A percentile compares a stretch with the other conserved stretches of the same genome.
phyloP scores from a whole-genome alignment of 2,113 vertebrate genomes.

The Siniperca knerii region DNA sequence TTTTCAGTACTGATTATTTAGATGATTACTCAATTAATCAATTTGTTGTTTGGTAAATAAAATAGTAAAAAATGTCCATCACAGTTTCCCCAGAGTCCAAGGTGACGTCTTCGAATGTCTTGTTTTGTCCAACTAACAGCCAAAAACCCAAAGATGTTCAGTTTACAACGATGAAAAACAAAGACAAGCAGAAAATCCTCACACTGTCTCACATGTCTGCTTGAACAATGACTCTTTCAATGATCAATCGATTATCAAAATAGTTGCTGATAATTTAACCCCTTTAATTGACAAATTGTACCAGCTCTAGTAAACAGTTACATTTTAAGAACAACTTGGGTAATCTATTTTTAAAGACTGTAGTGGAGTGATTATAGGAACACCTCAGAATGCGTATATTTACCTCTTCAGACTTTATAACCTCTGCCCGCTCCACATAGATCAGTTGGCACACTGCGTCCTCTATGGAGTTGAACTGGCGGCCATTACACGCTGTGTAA shows the following conservation, averaged over 20 bases:
- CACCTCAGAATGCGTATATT: background rate
- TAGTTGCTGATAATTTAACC: no score
- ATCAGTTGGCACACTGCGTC: conserved; percentile 97
- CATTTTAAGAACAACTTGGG: background rate
- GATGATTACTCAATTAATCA: background rate
- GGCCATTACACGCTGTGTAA: conserved; percentile 93
- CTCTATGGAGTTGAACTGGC: conserved; percentile 98
- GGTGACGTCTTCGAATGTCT: no score
- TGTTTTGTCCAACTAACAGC: background rate
- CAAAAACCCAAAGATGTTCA: background rate
- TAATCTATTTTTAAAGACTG: background rate
- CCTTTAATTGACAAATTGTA: background rate
- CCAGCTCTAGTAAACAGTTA: background rate
- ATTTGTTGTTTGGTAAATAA: no score
- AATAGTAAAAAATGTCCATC: background rate
- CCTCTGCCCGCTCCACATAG: conserved; percentile 96
- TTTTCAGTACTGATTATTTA: background rate
- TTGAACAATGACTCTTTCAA: no score
- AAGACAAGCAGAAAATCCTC: no score
- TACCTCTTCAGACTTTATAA: conserved; percentile 95
- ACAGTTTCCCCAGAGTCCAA: no score
- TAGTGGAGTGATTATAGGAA: background rate
- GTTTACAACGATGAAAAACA: no score
- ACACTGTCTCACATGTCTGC: no score
- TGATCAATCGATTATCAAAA: no score